These are phyloP conservation scores for Aurelia aurita complex sp. Pacific DNA, from an alignment of 30 jellyfish, hydroid and myxozoan species.

Conservation along the genomic window DNA sequence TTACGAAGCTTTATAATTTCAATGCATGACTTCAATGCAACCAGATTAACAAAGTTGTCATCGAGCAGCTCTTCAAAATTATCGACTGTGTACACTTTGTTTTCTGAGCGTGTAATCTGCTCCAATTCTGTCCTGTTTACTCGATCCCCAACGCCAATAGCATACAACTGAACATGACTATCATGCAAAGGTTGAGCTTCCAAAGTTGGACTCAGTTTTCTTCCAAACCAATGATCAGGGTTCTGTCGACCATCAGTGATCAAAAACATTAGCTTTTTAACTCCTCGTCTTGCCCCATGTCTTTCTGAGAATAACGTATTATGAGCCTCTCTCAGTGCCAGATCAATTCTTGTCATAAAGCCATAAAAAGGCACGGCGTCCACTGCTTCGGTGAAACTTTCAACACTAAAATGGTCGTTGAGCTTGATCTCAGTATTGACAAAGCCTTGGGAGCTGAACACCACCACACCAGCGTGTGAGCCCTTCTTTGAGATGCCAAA, in stretches of 20 bases:
- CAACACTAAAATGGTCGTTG: conserved; percentile 3
- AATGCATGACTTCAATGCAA: conserved; percentile 46
- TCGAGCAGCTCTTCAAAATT: conserved; percentile 45
- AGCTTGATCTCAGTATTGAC: conserved; percentile 34
- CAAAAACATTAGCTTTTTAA: conserved; percentile 49
- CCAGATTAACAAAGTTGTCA: conserved; percentile 45
- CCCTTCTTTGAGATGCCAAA: conserved; percentile 50
- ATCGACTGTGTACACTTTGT: conserved; percentile 38
- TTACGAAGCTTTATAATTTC: not conserved
- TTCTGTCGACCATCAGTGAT: conserved; percentile 79
- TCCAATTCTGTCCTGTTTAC: conserved; percentile 55
- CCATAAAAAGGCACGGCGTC: conserved; percentile 59
- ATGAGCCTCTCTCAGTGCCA: conserved; percentile 55
- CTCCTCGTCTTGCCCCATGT: conserved; percentile 40
- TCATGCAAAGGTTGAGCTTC: conserved; percentile 44
- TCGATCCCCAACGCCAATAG: conserved; percentile 58
- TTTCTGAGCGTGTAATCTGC: conserved; percentile 38
- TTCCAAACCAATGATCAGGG: conserved; percentile 35
- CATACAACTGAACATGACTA: conserved; percentile 31
- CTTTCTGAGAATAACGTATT: conserved; percentile 27
- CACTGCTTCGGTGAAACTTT: conserved; percentile 48
- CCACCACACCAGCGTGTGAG: conserved; percentile 65
- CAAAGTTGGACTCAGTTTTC: conserved; percentile 15
- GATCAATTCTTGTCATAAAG: conserved; percentile 66
- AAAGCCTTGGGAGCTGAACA: conserved; percentile 63